Percentiles rank a stretch among this genome's conserved stretches.
Evolutionary conservation across 2,797 vertebrate species (phyloP).

Genomic region (Mus minutoides): DNA sequence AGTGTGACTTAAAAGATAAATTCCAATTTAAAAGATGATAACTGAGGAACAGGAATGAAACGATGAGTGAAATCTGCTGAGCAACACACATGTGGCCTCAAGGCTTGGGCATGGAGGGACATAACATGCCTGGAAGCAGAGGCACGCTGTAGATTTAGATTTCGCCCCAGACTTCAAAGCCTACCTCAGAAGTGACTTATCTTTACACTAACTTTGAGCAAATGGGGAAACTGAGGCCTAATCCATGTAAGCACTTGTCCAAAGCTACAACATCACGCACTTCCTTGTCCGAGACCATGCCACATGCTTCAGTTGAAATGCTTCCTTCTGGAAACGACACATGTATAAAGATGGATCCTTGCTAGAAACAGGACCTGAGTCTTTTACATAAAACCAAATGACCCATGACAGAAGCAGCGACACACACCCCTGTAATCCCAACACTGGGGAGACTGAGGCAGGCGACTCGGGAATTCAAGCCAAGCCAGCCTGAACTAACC

Average conservation of each 20-base stretch:
- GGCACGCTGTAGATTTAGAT: neutral
- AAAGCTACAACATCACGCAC: neutral
- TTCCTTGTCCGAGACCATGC: neutral
- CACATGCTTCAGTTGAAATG: neutral
- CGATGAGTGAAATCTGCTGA: neutral
- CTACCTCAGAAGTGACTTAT: neutral
- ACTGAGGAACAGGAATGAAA: neutral
- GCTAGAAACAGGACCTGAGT: neutral
- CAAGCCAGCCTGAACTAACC: neutral
- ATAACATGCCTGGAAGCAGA: neutral
- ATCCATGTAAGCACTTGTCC: neutral
- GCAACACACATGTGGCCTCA: neutral
- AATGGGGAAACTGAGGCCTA: neutral
- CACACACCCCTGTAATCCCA: neutral
- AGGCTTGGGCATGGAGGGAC: neutral
- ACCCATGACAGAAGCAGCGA: neutral
- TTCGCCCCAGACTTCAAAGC: neutral
- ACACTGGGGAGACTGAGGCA: too few relatives aligned
- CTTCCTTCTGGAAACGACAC: neutral
- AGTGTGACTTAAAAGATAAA: neutral
- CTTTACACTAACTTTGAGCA: neutral
- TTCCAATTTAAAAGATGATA: neutral
- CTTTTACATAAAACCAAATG: neutral
- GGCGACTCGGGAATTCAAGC: neutral
- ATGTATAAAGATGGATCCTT: neutral